phyloP scores from a whole-genome alignment of 2,888 invertebrate genomes.

The Hymenopus coronatus region DNA sequence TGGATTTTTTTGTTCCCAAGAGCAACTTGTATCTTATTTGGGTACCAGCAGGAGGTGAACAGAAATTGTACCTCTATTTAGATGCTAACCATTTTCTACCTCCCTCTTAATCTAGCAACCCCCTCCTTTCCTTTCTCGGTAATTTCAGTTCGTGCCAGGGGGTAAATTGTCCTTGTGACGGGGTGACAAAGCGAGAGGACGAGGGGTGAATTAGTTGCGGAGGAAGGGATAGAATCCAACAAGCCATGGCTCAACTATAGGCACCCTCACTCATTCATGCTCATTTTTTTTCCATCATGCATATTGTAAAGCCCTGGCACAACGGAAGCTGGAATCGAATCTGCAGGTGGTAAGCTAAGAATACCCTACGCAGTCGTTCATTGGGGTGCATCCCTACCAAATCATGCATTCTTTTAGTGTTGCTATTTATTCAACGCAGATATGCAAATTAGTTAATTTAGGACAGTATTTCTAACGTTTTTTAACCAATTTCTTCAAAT shows the following conservation, averaged over 20 bases:
- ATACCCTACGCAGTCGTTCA: background rate
- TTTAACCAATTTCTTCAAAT: too few species aligned
- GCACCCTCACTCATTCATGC: background rate
- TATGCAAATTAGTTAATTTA: too few species aligned
- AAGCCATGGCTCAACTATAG: background rate
- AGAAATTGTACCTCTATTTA: conserved; percentile 18
- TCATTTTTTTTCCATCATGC: background rate
- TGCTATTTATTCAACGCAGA: too few species aligned
- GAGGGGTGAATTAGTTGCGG: conserved; percentile 12
- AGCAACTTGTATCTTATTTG: background rate
- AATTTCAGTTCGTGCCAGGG: conserved; percentile 19
- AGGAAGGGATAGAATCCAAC: background rate
- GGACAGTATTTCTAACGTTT: too few species aligned
- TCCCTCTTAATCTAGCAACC: conserved; percentile 4
- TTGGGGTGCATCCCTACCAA: too few species aligned
- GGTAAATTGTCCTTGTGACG: conserved; percentile 19
- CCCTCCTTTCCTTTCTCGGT: background rate
- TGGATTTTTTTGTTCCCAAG: background rate
- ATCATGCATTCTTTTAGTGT: too few species aligned
- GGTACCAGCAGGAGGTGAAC: conserved; percentile 5
- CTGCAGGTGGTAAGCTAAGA: background rate
- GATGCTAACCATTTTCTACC: conserved; percentile 8
- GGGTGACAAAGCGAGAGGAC: background rate
- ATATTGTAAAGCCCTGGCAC: background rate
- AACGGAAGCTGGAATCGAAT: background rate